phyloP scores from a whole-genome alignment of 2,113 vertebrate species.

The Hippocampus comes region DNA sequence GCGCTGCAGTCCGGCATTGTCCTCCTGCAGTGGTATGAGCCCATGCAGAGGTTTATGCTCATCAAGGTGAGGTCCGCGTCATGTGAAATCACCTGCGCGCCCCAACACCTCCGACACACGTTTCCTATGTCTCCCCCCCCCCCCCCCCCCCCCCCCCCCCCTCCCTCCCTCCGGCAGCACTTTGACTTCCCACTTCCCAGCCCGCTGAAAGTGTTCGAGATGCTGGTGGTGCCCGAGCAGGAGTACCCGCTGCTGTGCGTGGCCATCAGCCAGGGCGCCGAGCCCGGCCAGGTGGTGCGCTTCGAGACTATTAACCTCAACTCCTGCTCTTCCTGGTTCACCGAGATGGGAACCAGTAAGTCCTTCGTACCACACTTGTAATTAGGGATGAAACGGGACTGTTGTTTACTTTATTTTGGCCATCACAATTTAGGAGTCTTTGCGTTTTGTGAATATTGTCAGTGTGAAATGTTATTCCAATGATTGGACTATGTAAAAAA shows the following conservation, averaged over 20 bases:
- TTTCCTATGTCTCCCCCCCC: not conserved
- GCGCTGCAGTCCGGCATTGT: slow-evolving; percentile 95
- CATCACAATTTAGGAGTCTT: too few relatives aligned
- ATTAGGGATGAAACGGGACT: too few relatives aligned
- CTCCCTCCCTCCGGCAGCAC: slow-evolving; percentile 73
- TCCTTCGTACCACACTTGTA: not conserved
- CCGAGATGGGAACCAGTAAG: slow-evolving; percentile 87
- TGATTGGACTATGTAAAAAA: too few relatives aligned
- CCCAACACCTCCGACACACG: not conserved
- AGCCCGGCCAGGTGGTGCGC: slow-evolving; percentile 86
- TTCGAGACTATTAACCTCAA: slow-evolving; percentile 99
- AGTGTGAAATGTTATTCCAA: too few relatives aligned
- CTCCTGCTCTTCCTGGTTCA: slow-evolving; percentile 98
- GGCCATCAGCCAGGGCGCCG: slow-evolving; percentile 83
- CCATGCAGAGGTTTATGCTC: slow-evolving; percentile 99
- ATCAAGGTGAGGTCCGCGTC: slow-evolving; percentile 82
- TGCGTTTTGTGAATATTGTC: too few relatives aligned
- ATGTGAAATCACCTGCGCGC: not conserved
- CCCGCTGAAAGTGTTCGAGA: slow-evolving; percentile 94
- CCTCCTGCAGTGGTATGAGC: slow-evolving; percentile 98
- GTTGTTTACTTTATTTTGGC: too few relatives aligned
- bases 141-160: too few relatives aligned
- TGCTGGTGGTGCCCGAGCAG: slow-evolving; percentile 96
- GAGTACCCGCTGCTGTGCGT: slow-evolving; percentile 97
- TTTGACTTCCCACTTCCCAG: slow-evolving; percentile 97